phyloP scores from a whole-genome alignment of 2,888 invertebrate genomes.

The Cataglyphis livida region DNA sequence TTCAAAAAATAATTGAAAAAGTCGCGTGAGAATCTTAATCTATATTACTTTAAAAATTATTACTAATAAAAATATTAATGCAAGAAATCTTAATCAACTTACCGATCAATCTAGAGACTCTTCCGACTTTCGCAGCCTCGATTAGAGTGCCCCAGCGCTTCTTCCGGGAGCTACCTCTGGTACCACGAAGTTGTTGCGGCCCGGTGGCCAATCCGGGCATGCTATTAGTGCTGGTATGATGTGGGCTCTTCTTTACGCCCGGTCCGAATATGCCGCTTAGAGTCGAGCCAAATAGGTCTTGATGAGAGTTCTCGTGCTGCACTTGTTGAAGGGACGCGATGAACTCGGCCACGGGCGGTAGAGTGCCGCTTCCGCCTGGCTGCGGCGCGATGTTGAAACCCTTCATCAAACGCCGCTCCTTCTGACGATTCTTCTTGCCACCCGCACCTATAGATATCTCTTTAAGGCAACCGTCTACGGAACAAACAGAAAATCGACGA shows the following conservation, averaged over 20 bases:
- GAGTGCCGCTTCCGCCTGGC: slow-evolving; percentile 86
- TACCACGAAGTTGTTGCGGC: slow-evolving; percentile 74
- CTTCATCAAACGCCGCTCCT: slow-evolving; percentile 96
- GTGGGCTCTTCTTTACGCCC: slow-evolving; percentile 85
- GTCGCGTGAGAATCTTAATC: background rate
- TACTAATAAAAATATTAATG: background rate
- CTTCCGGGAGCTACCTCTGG: slow-evolving; percentile 87
- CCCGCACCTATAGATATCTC: slow-evolving; percentile 90
- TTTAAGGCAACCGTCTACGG: slow-evolving; percentile 81
- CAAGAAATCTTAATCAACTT: slow-evolving; percentile 40
- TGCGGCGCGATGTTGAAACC: slow-evolving; percentile 96
- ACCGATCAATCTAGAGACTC: slow-evolving; percentile 93
- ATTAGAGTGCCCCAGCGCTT: slow-evolving; percentile 94
- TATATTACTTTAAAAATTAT: background rate
- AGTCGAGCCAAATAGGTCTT: slow-evolving; percentile 90
- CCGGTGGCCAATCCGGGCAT: slow-evolving; percentile 80
- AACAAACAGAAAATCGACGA: slow-evolving; percentile 70
- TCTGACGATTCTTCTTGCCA: slow-evolving; percentile 97
- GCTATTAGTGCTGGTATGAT: slow-evolving; percentile 84
- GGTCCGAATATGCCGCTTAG: slow-evolving; percentile 89
- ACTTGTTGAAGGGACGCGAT: slow-evolving; percentile 91
- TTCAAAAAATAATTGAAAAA: background rate
- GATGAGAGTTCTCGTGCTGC: slow-evolving; percentile 86
- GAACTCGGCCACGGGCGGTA: slow-evolving; percentile 93
- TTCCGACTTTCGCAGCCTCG: slow-evolving; percentile 94